phyloP scores from a whole-genome alignment of 2,113 vertebrate species.

The Cettia cetti region DNA sequence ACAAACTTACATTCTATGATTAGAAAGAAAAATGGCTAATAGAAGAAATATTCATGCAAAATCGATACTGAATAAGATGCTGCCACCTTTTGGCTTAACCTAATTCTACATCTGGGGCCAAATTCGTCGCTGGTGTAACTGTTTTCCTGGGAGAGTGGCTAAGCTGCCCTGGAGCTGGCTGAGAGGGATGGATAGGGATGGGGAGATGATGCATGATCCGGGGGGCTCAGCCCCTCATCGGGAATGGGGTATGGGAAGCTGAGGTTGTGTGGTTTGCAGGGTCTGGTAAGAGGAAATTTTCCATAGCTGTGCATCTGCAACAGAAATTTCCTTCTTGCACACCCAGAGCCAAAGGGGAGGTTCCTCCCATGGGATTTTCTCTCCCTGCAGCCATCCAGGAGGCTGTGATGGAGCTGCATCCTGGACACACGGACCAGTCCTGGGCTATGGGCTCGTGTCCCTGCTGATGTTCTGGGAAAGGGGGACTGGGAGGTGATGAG shows the following conservation, averaged over 20 bases:
- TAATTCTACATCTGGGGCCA: slow-evolving; percentile 25
- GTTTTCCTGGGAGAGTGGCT: neutral
- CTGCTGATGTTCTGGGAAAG: neutral
- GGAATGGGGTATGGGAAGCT: neutral
- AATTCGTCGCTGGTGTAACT: neutral
- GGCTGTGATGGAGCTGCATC: neutral
- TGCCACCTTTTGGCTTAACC: slow-evolving; percentile 57
- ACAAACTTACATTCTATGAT: slow-evolving; percentile 28
- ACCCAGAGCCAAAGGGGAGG: neutral
- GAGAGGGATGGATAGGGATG: neutral
- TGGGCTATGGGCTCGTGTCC: neutral
- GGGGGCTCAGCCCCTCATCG: neutral
- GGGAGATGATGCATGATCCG: rapidly evolving
- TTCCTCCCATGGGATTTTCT: neutral
- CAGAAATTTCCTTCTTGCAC: neutral
- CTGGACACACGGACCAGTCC: neutral
- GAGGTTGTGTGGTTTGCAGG: neutral
- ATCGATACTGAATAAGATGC: slow-evolving; percentile 27
- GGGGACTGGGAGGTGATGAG: neutral
- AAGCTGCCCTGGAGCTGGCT: neutral
- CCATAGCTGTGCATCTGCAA: neutral
- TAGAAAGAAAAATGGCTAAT: slow-evolving; percentile 45
- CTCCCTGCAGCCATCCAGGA: neutral
- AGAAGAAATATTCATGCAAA: neutral
- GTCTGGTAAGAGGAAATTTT: neutral